These are phyloP conservation scores for Anguilla japonica DNA, from an alignment of 2,113 vertebrate genomes.

Conservation along the genomic window DNA sequence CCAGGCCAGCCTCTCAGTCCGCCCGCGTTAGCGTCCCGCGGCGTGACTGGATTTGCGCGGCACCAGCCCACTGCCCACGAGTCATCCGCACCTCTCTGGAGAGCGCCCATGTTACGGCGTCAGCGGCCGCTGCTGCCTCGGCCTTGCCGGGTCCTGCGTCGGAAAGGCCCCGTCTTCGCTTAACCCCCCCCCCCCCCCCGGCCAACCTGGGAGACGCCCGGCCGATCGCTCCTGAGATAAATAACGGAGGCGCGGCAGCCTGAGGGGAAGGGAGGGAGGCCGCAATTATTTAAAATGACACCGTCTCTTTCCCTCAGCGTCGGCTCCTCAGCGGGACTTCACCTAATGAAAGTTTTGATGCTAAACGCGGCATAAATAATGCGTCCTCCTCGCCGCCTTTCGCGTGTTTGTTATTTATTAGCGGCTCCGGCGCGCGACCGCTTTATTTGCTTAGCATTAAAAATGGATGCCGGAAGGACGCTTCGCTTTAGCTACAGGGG, in stretches of 20 bases:
- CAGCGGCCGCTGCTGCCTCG: neutral
- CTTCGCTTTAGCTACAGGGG: neutral
- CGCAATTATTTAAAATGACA: constrained; percentile 30
- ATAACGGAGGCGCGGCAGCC: constrained; percentile 1
- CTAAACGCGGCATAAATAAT: constrained; percentile 19
- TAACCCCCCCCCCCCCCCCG: too few species aligned
- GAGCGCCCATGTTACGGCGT: neutral
- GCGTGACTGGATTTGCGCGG: neutral
- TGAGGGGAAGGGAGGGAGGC: neutral
- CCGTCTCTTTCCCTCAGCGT: constrained; percentile 24
- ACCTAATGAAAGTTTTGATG: constrained; percentile 25
- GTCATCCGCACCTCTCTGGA: neutral
- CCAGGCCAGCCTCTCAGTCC: neutral
- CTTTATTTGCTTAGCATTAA: constrained; percentile 15
- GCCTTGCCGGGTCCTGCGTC: neutral
- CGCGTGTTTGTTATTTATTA: constrained; percentile 5
- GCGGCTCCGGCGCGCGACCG: neutral
- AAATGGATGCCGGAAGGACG: neutral
- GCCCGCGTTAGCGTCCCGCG: neutral
- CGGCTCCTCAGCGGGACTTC: constrained; percentile 7
- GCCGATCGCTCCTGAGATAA: constrained; percentile 11
- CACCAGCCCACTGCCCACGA: neutral
- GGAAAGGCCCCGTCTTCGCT: neutral
- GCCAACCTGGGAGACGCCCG: constrained; percentile 6
- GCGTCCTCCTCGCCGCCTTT: neutral